A percentile compares a stretch with the other conserved stretches of the same genome.
Evolutionary conservation across 2,888 invertebrate genomes (phyloP).

Genomic region (Erebia palarica): DNA sequence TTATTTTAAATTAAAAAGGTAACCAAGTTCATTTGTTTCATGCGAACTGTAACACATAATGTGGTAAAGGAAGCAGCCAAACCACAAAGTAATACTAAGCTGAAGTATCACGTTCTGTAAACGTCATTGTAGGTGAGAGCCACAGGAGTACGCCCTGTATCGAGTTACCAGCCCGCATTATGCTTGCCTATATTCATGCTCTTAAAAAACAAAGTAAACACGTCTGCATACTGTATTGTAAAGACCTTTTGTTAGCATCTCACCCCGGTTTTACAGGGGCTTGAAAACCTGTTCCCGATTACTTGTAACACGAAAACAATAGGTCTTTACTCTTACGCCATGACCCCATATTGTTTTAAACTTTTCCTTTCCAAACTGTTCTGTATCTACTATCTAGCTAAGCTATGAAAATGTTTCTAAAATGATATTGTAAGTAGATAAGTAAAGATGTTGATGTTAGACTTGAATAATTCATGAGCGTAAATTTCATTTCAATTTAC

Average conservation of each 20-base stretch:
- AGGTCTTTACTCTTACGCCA: conserved; percentile 45
- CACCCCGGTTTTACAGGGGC: conserved; percentile 56
- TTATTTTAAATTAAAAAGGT: background rate
- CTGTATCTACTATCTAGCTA: conserved; percentile 15
- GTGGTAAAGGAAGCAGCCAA: conserved; percentile 31
- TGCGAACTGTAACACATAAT: background rate
- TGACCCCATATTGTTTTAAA: conserved; percentile 12
- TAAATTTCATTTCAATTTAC: conserved; percentile 41
- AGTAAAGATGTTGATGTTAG: conserved; percentile 32
- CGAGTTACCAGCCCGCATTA: conserved; percentile 47
- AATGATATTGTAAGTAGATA: background rate
- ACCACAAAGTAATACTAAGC: conserved; percentile 38
- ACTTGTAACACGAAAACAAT: conserved; percentile 55
- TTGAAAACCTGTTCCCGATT: conserved; percentile 62
- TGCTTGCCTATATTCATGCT: conserved; percentile 61
- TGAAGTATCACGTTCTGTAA: conserved; percentile 30
- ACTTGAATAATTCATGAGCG: conserved; percentile 41
- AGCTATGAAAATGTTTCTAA: conserved; percentile 10
- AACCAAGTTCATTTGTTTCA: background rate
- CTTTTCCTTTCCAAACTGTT: conserved; percentile 3
- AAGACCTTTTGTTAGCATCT: conserved; percentile 58
- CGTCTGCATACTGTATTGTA: conserved; percentile 45
- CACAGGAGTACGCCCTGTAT: conserved; percentile 39
- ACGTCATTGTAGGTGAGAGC: conserved; percentile 37
- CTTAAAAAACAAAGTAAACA: conserved; percentile 57